Conservation (phyloP, 2,113 vertebrate genomes). For the Nanorana parkeri region DNA sequence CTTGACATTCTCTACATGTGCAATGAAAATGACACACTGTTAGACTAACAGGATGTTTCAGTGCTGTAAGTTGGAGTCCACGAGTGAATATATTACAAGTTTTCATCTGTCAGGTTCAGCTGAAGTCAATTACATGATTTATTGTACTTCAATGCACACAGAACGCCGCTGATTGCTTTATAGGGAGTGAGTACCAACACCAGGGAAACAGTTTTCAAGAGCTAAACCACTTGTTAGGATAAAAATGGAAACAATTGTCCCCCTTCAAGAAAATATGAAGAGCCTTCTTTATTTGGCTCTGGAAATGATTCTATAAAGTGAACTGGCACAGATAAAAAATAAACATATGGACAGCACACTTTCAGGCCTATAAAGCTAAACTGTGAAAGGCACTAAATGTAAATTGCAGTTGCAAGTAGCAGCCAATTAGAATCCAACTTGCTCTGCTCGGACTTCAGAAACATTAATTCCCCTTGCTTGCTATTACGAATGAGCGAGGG, state of each 20-base stretch:
- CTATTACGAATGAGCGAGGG: too few species aligned
- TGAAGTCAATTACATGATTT: neutral
- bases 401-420: too few species aligned
- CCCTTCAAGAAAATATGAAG: neutral
- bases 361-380: neutral
- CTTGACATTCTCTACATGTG: neutral
- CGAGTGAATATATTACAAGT: neutral
- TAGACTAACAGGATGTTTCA: neutral
- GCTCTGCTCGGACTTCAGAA: too few species aligned
- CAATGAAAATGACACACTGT: neutral
- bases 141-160: neutral
- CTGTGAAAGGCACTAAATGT: too few species aligned
- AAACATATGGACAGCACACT: neutral
- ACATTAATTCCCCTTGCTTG: too few species aligned
- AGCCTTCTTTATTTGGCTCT: too few species aligned
- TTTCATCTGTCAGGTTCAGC: neutral
- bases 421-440: too few species aligned
- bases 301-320: neutral
- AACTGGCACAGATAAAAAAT: neutral
- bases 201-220: neutral
- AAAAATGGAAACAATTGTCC: neutral
- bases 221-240: conserved; percentile 2
- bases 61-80: neutral
- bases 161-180: conserved; percentile 17
- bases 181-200: neutral